A percentile compares a stretch with the other conserved stretches of the same genome.
Conservation (phyloP, 2,888 invertebrate species). For the Anorthoa munda region DNA sequence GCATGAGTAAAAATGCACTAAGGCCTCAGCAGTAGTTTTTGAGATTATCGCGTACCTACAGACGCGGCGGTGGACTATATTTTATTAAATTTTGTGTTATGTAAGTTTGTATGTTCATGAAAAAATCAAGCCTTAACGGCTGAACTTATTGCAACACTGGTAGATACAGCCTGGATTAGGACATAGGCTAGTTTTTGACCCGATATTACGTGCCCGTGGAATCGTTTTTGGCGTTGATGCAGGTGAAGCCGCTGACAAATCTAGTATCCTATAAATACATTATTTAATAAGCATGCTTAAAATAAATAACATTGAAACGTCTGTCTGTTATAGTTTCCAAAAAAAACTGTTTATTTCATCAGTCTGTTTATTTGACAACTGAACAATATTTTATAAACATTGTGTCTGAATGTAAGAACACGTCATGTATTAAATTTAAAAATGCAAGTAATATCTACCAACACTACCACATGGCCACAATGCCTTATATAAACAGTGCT, state of each 20-base stretch:
- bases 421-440: not conserved
- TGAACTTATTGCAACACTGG: not conserved
- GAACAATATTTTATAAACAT: constrained; percentile 21
- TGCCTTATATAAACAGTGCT: not conserved
- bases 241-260: not conserved
- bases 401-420: not conserved
- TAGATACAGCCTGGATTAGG: not conserved
- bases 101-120: not conserved
- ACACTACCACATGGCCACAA: not conserved
- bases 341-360: not conserved
- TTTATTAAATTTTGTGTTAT: too few relatives aligned
- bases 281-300: not conserved
- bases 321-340: not conserved
- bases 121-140: not conserved
- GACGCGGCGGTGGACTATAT: too few relatives aligned
- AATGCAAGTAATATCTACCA: not conserved
- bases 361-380: constrained; percentile 12
- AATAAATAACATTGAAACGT: constrained; percentile 16
- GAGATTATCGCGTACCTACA: too few relatives aligned
- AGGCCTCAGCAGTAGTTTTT: too few relatives aligned
- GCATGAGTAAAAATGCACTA: too few relatives aligned
- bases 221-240: not conserved
- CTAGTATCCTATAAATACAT: too few relatives aligned
- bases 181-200: not conserved
- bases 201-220: not conserved